These are phyloP conservation scores for Chrysogorgia sp. DNA, from an alignment of 92 coral and sea anemone species.

Conservation along the genomic window DNA sequence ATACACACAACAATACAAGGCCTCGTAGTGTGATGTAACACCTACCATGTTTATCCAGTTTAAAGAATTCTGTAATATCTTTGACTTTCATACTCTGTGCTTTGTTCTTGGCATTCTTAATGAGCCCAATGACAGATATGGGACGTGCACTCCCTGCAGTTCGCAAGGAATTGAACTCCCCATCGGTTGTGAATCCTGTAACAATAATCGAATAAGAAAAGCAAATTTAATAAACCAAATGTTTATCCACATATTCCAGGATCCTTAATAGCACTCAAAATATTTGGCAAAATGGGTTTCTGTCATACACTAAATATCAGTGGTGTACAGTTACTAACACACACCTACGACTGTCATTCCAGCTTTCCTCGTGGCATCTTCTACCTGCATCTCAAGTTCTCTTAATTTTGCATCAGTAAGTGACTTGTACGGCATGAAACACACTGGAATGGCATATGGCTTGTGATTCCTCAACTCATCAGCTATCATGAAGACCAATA, in stretches of 20 bases:
- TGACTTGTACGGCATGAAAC: conserved; percentile 50
- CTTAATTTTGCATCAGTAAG: conserved; percentile 23
- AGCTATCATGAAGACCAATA: conserved; percentile 52
- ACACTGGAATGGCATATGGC: conserved; percentile 40
- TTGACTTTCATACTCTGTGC: neutral
- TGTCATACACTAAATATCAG: no score
- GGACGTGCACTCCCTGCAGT: neutral
- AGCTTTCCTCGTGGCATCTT: no score
- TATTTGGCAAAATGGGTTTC: no score
- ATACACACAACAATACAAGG: no score
- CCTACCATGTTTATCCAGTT: neutral
- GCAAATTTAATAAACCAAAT: no score
- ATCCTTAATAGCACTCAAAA: no score
- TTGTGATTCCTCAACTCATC: conserved; percentile 50
- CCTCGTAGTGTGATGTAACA: no score
- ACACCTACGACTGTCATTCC: conserved; percentile 23
- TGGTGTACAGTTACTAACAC: neutral
- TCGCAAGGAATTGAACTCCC: neutral
- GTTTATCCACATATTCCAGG: no score
- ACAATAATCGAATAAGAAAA: no score
- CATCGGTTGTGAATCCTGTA: conserved; percentile 1
- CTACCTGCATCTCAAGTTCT: conserved; percentile 6
- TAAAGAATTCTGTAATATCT: neutral
- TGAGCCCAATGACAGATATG: neutral
- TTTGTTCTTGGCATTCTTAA: conserved; percentile 1